Conservation (phyloP, 2,888 invertebrate genomes). For the Drosophila anceps region DNA sequence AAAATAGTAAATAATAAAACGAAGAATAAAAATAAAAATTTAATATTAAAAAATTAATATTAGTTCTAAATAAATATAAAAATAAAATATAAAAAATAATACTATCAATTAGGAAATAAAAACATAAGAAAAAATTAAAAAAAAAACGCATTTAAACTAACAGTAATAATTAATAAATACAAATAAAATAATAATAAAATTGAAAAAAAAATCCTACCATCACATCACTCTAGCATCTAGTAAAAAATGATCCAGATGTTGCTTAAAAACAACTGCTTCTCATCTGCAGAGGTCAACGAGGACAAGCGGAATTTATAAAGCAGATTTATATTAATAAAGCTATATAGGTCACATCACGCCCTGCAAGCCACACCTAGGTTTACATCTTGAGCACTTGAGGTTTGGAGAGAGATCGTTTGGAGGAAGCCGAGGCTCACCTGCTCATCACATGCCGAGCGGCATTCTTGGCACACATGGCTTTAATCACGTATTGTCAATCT, state of each 20-base stretch:
- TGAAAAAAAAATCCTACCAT: no score
- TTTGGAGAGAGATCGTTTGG: not conserved
- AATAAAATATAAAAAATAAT: not conserved
- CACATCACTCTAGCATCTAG: not conserved
- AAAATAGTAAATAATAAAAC: not conserved
- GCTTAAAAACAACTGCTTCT: not conserved
- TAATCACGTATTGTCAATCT: conserved; percentile 17
- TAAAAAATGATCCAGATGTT: not conserved
- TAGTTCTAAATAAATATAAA: not conserved
- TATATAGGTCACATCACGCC: not conserved
- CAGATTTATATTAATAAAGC: not conserved
- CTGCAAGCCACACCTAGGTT: not conserved
- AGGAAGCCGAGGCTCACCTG: not conserved
- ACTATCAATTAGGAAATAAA: not conserved
- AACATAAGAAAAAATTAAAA: no score
- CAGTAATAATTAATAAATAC: no score
- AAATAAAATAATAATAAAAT: not conserved
- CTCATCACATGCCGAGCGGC: conserved; percentile 14
- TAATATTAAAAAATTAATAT: no score
- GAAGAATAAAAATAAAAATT: not conserved
- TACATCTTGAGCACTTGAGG: not conserved
- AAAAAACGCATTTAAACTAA: no score
- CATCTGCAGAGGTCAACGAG: not conserved
- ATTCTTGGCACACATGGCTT: conserved; percentile 18
- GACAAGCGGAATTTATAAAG: not conserved